These are phyloP conservation scores for Phyto melanocephala DNA, from an alignment of 2,888 invertebrate genomes.

Conservation along the genomic window DNA sequence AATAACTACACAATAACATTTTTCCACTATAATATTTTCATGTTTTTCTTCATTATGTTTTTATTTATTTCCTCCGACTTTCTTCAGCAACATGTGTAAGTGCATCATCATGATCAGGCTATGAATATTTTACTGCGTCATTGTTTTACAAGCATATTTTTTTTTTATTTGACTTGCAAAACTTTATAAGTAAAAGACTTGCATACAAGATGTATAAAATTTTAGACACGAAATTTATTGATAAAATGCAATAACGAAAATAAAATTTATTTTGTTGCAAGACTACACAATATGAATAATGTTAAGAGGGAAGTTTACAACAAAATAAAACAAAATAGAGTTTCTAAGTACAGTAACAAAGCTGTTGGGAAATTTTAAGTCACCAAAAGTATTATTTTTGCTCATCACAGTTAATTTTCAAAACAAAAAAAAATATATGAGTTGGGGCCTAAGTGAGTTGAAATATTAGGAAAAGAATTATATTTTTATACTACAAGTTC, in stretches of 20 bases:
- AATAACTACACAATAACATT: neutral
- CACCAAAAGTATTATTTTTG: no score
- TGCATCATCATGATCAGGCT: slow-evolving; percentile 22
- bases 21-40: neutral
- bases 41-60: neutral
- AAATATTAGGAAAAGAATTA: no score
- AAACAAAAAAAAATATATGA: no score
- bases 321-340: no score
- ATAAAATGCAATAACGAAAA: slow-evolving; percentile 55
- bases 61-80: neutral
- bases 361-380: no score
- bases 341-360: no score
- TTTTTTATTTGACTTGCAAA: slow-evolving; percentile 34
- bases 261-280: slow-evolving; percentile 19
- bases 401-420: no score
- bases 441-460: no score
- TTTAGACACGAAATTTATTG: slow-evolving; percentile 48
- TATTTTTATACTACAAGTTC: no score
- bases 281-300: slow-evolving; percentile 19
- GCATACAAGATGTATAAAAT: slow-evolving; percentile 22
- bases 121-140: slow-evolving; percentile 2
- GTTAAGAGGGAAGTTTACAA: neutral
- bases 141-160: neutral
- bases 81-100: slow-evolving; percentile 34
- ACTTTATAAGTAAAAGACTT: slow-evolving; percentile 8